phyloP scores from a whole-genome alignment of 1,140 invertebrate species.

The Epicauta chinensis region DNA sequence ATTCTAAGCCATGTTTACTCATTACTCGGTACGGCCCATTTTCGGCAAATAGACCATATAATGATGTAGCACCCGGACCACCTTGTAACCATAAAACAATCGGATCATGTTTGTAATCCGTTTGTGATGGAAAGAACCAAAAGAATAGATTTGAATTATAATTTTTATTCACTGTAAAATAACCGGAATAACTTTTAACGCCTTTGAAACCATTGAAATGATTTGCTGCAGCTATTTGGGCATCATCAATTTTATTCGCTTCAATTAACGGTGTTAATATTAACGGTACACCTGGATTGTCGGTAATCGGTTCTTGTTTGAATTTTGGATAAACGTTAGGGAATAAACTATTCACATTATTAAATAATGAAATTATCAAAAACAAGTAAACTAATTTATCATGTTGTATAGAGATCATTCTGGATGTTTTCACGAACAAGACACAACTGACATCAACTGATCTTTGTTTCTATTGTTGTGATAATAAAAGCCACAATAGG shows the following conservation, averaged over 20 bases:
- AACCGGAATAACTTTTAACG: constrained; percentile 50
- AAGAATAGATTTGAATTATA: constrained; percentile 68
- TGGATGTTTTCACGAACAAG: too few relatives aligned
- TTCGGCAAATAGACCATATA: constrained; percentile 68
- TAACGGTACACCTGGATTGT: not conserved
- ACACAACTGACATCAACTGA: too few relatives aligned
- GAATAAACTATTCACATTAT: constrained; percentile 11
- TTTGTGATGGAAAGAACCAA: constrained; percentile 68
- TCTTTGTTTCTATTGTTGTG: too few relatives aligned
- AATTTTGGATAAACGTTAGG: constrained; percentile 32
- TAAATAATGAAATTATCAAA: not conserved
- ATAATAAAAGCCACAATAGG: too few relatives aligned
- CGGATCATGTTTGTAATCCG: constrained; percentile 47
- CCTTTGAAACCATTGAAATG: constrained; percentile 39
- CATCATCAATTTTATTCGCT: constrained; percentile 46
- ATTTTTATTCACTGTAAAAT: constrained; percentile 61
- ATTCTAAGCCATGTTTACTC: constrained; percentile 43
- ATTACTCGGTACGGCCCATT: constrained; percentile 54
- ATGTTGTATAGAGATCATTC: too few relatives aligned
- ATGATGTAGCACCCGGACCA: constrained; percentile 62
- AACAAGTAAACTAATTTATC: not conserved
- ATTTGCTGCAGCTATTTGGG: constrained; percentile 37
- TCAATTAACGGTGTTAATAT: constrained; percentile 42
- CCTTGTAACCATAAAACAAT: constrained; percentile 72
- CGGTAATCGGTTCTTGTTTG: constrained; percentile 14